Evolutionary conservation across 2,888 invertebrate species (phyloP).

Genomic region (Ophioninae sp.): DNA sequence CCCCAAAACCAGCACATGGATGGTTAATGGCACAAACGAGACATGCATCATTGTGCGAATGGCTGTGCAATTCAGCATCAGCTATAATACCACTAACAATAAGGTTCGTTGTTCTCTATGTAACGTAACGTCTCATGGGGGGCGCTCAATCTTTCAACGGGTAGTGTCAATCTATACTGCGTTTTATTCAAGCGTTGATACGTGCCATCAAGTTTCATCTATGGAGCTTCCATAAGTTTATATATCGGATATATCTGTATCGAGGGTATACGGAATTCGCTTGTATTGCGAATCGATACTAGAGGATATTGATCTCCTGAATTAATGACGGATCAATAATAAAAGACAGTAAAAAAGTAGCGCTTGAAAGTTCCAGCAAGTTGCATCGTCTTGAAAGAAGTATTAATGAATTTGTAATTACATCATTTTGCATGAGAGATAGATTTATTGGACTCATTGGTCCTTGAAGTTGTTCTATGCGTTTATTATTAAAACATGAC

Average conservation of each 20-base stretch:
- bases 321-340: not conserved
- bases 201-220: not conserved
- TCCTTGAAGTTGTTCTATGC: too few species aligned
- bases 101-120: conserved; percentile 67
- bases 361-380: not conserved
- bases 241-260: not conserved
- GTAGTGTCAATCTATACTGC: not conserved
- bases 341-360: not conserved
- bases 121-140: not conserved
- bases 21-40: conserved; percentile 80
- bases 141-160: not conserved
- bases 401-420: too few species aligned
- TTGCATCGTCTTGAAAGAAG: not conserved
- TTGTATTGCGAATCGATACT: not conserved
- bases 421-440: too few species aligned
- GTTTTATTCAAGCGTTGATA: not conserved
- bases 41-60: conserved; percentile 87
- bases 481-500: too few species aligned
- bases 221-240: not conserved
- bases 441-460: too few species aligned
- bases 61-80: conserved; percentile 86
- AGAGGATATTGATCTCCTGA: not conserved
- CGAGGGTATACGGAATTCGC: not conserved
- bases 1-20: conserved; percentile 82
- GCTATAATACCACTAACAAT: conserved; percentile 81